Evolutionary conservation across 2,888 invertebrate genomes (phyloP), one percentile per base, ranked within the genome.

Genomic region (Macaria notata): DNA sequence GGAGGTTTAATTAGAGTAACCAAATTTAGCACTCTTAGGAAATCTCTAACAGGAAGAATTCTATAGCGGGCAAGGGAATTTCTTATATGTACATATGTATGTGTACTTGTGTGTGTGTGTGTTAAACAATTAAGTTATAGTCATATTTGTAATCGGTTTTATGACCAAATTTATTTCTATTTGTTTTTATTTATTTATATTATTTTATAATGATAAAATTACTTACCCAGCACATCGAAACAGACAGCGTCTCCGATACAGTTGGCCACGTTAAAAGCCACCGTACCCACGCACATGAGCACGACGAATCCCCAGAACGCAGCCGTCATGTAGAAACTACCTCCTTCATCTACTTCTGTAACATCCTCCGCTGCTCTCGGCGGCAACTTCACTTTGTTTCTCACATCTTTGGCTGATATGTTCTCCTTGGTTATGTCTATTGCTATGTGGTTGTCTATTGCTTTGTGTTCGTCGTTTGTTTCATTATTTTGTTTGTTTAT

Each of bases 181-280:
- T 19, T 19, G 19, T 19, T 19, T 19, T 19, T 19, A 19, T 19
- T 19, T 19, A 19, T n/a, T n/a, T n/a, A n/a, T n/a, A n/a, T n/a
- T n/a, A n/a, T 19, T 19, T 1, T 2, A 19, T 19, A 19, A 19
- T 19, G 19, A 19, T 19, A 19, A 19, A 1, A 19, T 19, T 19
- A 79, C 89, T 87, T 79, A 94, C 96, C 96, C 42, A 98, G 90
- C 31, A 97, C 94, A 81, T 98, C 96, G 75, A 98, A 98, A 79
- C 97, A 97, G 36, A 98, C 95, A 0, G 98, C 97, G 82, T 98
- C 98, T 42, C 96, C 96, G 42, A 98, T 95, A 47, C 96, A 96
- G 72, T 97, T 96, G 38, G 95, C 94, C 0, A 98, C 97, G 78
- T 96, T 97, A 75, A 95, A 97, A 3, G 95, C 95, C 57, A 96